Evolutionary conservation across 2,797 vertebrate species (phyloP), one percentile per base, ranked within the genome.

Genomic region (Etheostoma perlongum): DNA sequence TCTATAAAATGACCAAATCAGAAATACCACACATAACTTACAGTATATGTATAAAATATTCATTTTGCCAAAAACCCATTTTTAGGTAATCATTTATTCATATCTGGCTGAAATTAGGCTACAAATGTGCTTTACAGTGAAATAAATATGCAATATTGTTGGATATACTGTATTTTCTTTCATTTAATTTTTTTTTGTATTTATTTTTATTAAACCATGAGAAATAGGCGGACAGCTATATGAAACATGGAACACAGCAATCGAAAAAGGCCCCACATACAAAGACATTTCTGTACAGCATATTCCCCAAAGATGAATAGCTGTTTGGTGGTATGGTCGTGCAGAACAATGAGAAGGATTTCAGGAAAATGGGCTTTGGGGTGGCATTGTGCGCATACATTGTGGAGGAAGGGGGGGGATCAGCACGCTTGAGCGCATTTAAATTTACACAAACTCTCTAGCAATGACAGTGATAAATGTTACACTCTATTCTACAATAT

Each of bases 381-480:
- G 90, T 94, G 93, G 91, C 90, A 93, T 93, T 93, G 93, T 91
- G 83, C 91, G 92, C 91, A 90, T 93, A 92, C 93, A 93, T 93
- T 93, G 92, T 77, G 86, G 87, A 81, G 76, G 44, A 58, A 16
- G 66, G 36, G 57, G 67, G 18, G 58, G 57, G 62, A 94, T 94
- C 91, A 96, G 92, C 97, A 99, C 96, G 98, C 96, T 98, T 98
- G 96, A 98, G 96, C 95, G 98, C 98, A 99, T 99, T 99, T 98
- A 99, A 99, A 99, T 99, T 99, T 99, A 99, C 98, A 99, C 98
- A 99, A 99, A 99, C 98, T 98, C 94, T 94, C 96, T 95, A 96
- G 87, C 93, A 95, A 96, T 99, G 98, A 99, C 98, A 99, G 97
- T 99, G 98, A 99, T 99, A 97, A 98, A 99, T 99, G 98, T 97